phyloP scores from a whole-genome alignment of 2,888 invertebrate species.

The Seladonia tumulorum region DNA sequence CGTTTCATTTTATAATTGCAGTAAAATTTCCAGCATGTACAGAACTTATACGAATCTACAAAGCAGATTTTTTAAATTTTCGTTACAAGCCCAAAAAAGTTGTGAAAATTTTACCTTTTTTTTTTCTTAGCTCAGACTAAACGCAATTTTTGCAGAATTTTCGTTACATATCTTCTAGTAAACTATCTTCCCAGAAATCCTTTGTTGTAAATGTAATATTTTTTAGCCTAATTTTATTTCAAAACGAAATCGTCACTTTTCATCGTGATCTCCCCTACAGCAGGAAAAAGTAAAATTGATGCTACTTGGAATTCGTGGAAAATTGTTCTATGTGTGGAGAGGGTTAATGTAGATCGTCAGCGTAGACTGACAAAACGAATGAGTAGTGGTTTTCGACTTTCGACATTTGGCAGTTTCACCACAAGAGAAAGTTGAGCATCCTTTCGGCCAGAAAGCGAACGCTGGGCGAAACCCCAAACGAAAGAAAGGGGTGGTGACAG shows the following conservation, averaged over 20 bases:
- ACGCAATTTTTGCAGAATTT: too few species aligned
- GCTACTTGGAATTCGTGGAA: background rate
- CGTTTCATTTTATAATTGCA: too few species aligned
- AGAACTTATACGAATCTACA: too few species aligned
- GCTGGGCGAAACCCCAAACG: background rate
- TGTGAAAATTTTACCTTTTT: too few species aligned
- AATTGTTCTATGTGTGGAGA: background rate
- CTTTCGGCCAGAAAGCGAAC: background rate
- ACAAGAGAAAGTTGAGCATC: background rate
- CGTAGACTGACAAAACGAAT: background rate
- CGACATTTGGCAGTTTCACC: background rate
- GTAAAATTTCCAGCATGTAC: too few species aligned
- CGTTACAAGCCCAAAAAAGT: too few species aligned
- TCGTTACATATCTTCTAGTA: too few species aligned
- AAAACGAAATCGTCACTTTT: background rate
- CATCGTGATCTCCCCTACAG: background rate
- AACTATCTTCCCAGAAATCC: too few species aligned
- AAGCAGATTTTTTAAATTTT: too few species aligned
- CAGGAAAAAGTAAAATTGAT: background rate
- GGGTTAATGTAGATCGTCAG: background rate
- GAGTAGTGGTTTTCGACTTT: background rate
- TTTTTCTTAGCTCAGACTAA: too few species aligned
- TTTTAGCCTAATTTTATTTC: too few species aligned
- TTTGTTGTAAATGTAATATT: too few species aligned
- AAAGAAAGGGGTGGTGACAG: slow-evolving; percentile 25